phyloP scores from a whole-genome alignment of 2,797 vertebrate species.

The Alca torda region DNA sequence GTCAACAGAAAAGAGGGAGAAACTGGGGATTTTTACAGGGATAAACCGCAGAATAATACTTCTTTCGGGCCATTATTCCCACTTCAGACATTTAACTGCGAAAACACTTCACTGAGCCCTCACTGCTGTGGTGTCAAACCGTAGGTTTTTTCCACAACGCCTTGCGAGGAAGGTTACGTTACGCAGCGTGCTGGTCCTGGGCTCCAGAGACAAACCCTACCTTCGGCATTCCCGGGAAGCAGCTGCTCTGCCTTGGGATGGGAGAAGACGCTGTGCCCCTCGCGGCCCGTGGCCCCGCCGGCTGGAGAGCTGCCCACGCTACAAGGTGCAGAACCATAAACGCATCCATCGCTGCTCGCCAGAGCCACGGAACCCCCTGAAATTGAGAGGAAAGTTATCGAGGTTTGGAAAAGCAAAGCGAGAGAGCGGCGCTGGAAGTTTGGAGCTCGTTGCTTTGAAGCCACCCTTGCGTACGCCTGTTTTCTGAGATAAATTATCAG shows the following conservation, averaged over 20 bases:
- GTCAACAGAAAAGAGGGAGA: background rate
- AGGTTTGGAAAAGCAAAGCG: background rate
- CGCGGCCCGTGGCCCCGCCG: constrained; percentile 72
- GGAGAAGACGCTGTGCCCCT: constrained; percentile 77
- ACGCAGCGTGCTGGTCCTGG: background rate
- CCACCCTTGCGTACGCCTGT: background rate
- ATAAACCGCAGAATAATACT: background rate
- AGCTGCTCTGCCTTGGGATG: constrained; percentile 71
- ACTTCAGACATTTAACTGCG: background rate
- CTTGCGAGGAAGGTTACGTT: background rate
- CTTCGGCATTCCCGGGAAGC: constrained; percentile 78
- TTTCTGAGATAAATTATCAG: constrained; percentile 13
- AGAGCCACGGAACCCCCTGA: constrained; percentile 78
- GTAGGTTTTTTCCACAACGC: background rate
- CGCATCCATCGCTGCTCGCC: constrained; percentile 58
- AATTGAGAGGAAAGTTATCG: background rate
- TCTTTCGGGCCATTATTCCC: background rate
- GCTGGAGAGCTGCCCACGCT: constrained; percentile 66
- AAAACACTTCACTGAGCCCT: background rate
- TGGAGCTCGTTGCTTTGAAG: background rate
- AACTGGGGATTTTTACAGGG: constrained; percentile 56
- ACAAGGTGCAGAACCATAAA: background rate
- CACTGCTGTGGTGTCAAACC: background rate
- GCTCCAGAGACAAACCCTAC: constrained; percentile 74
- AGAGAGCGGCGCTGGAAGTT: background rate